Base-by-base conservation (phyloP, 2,888 invertebrate genomes). In the Melipona bicolor region DNA sequence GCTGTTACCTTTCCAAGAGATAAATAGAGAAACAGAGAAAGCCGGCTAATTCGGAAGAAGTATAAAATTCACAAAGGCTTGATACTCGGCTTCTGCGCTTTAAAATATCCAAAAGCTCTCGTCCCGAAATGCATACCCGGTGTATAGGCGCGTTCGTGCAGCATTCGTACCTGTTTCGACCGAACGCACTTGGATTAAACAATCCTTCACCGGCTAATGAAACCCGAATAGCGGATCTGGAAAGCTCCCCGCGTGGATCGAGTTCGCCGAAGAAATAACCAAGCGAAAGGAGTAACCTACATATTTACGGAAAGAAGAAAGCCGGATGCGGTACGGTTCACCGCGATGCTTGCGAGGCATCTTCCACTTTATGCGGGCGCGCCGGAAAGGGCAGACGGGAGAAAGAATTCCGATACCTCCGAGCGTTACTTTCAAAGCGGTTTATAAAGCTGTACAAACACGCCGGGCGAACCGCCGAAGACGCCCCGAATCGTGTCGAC, bases 351-450 rank as follows among this genome's bases (percentile, higher is more conserved):
- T 59, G 70, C 59, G 77, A 77, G 70, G 80, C 65, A 77, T 77
- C 80, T 81, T 67, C 71, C 67, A 59, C 71, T 77, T 71, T 81
- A 80, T 76, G 80, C 61, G 54, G 62, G 56, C 36, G 50, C 72
- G 17, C n/a, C 32, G 56, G 65, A 64, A 73, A 68, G 32, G 61
- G n/a, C 69, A 70, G 62, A 73, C 54, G 72, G 43, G 61, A 62
- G 72, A 69, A 83, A 72, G 77, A 81, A 83, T 83, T 83, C 71
- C 73, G 81, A 83, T 83, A 81, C 69, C 59, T 69, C 36, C 27
- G 68, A 74, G 71, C 67, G 83, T 17, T 73, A 73, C 71, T 84
- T 81, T 81, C 74, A 81, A 76, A 77, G 81, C 69, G 73, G 80
- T 75, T 80, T 80, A 83, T 69, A 80, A 77, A 69, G 72, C 69